Evolutionary conservation across 2,797 vertebrate genomes (phyloP), one percentile per base, ranked within the genome.

Genomic region (Galago senegalensis): DNA sequence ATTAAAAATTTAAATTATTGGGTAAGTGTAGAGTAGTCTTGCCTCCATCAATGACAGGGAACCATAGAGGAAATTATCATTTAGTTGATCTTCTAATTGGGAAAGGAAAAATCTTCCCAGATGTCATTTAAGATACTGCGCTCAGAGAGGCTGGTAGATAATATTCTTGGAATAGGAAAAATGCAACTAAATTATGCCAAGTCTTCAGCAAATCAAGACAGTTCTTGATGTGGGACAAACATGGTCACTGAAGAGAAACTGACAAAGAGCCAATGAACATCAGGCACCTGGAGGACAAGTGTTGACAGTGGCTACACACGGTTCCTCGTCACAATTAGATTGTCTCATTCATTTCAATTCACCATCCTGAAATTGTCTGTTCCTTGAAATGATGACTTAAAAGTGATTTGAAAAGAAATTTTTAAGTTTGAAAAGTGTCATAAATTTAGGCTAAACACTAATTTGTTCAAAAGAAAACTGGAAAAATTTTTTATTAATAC

Each of bases 1-100:
- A 98, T 86, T 93, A 90, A 96, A 95, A 77, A 84, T 96, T 93
- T 93, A 95, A 95, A 89, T 90, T 37, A 29, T 27, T 75, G 75
- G 77, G 20, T 79, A 65, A 69, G 61, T 94, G 58, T 96, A 87
- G 81, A 91, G 75, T 23, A 79, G 40, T 67, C 20, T 25, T 63
- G 63, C 53, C 18, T 95, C 25, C 23, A 53, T 92, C 72, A 83
- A 69, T 73, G 70, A 84, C 49, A 73, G 18, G 16, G 27, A 3
- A 7, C 43, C 34, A 20, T n/a, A 60, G 23, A 89, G 34, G 43
- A 84, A 86, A 95, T 92, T 37, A 91, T 53, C 37, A 67, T 23
- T 89, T 81, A 73, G 46, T 23, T 95, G 43, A 77, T 73, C n/a
- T 63, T 77, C 63, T 40, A 89, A 89, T 17, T 40, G 75, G 27